Conservation (phyloP, 2,797 vertebrate genomes). For the Australoheros facetus region DNA sequence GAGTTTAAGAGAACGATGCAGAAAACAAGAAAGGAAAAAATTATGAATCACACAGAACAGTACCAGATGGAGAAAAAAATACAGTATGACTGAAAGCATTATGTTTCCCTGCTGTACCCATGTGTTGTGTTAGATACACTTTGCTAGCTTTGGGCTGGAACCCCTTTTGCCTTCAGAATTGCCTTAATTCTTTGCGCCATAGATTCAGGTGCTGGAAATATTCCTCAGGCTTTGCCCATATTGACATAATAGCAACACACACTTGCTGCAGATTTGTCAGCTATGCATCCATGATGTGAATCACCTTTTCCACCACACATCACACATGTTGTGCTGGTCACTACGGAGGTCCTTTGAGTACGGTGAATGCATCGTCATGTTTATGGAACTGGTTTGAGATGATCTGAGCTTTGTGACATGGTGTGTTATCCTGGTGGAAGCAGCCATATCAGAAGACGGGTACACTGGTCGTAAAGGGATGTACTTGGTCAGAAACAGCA, state of each 20-base stretch:
- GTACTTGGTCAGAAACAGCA: too few relatives aligned
- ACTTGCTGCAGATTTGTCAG: background rate
- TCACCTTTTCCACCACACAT: background rate
- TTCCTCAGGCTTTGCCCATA: background rate
- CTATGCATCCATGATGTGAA: too few relatives aligned
- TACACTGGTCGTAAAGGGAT: background rate
- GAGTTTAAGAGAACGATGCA: background rate
- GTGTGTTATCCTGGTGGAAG: background rate
- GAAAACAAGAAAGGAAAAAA: background rate
- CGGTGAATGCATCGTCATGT: background rate
- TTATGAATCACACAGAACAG: background rate
- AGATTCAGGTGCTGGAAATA: background rate
- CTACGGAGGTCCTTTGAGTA: too few relatives aligned
- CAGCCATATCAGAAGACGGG: background rate
- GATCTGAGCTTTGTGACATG: background rate
- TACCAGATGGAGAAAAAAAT: background rate
- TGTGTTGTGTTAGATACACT: background rate
- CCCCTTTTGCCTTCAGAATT: background rate
- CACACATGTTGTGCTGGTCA: background rate
- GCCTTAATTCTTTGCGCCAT: background rate
- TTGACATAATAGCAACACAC: background rate
- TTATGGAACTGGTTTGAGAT: background rate
- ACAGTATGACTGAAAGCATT: background rate
- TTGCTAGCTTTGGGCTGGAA: background rate
- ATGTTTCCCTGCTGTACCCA: background rate